phyloP scores from a whole-genome alignment of 2,888 invertebrate species.

The Stenchaetothrips biformis region DNA sequence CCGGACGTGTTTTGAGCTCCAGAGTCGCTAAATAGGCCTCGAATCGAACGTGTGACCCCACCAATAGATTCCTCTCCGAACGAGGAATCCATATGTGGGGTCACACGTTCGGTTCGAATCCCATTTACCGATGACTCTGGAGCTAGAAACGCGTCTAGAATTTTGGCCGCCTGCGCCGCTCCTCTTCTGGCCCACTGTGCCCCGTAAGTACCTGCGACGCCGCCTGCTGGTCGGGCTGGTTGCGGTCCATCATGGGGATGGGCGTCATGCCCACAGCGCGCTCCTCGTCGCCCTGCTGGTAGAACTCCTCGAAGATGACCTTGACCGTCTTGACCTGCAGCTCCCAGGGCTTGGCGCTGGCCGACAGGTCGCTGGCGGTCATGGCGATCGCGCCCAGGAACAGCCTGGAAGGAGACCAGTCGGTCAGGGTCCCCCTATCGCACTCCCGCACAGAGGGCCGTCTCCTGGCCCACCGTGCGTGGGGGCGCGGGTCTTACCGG shows the following conservation, averaged over 20 bases:
- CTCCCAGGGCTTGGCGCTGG: slow-evolving; percentile 79
- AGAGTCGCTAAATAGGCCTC: too few relatives aligned
- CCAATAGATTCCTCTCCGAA: too few relatives aligned
- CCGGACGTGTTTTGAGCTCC: too few relatives aligned
- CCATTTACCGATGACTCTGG: too few relatives aligned
- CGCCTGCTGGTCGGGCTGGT: slow-evolving; percentile 67
- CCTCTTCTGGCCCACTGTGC: too few relatives aligned
- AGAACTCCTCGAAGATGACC: slow-evolving; percentile 78
- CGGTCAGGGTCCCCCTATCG: background rate
- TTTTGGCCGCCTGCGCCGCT: too few relatives aligned
- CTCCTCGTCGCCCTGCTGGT: slow-evolving; percentile 73
- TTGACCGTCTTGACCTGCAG: slow-evolving; percentile 73
- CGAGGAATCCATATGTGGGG: too few relatives aligned
- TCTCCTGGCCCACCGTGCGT: background rate
- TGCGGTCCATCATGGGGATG: slow-evolving; percentile 76
- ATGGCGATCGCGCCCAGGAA: slow-evolving; percentile 71
- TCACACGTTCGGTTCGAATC: too few relatives aligned
- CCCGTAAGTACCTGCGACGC: slow-evolving; percentile 64
- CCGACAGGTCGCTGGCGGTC: slow-evolving; percentile 79
- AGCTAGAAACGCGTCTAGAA: too few relatives aligned
- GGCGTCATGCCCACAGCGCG: slow-evolving; percentile 61
- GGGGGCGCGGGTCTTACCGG: slow-evolving; percentile 45
- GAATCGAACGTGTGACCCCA: too few relatives aligned
- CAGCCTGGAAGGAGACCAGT: slow-evolving; percentile 46
- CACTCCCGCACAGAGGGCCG: background rate